Conservation (phyloP, 2,113 vertebrate genomes). For the Phyllostomus discolor region DNA sequence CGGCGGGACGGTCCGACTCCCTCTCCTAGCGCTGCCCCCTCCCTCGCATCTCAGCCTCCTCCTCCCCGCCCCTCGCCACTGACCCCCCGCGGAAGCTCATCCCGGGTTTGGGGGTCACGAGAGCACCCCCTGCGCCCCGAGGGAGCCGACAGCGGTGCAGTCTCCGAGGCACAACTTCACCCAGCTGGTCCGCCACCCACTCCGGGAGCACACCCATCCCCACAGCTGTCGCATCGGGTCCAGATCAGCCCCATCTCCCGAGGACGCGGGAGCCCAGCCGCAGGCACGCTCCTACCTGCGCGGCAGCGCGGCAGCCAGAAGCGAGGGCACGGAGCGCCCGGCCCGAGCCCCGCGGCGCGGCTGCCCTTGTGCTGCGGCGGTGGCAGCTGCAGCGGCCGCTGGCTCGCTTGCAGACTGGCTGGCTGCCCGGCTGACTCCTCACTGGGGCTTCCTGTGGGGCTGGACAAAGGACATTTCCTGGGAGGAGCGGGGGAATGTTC, state of each 20-base stretch:
- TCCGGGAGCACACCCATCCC: neutral
- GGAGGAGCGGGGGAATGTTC: conserved; percentile 71
- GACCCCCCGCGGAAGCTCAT: neutral
- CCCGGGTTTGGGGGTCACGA: neutral
- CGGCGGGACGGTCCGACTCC: conserved; percentile 52
- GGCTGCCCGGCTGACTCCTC: conserved; percentile 50
- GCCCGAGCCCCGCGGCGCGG: conserved; percentile 31
- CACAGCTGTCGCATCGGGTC: neutral
- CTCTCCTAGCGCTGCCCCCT: neutral
- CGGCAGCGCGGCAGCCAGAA: neutral
- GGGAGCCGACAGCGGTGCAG: neutral
- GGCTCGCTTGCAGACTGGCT: neutral
- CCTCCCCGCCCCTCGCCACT: conserved; percentile 2
- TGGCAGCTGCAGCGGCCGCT: neutral
- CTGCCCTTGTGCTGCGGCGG: neutral
- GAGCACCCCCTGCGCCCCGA: neutral
- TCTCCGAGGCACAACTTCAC: neutral
- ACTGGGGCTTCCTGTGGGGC: conserved; percentile 73
- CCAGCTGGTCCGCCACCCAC: neutral
- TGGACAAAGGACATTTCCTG: conserved; percentile 77
- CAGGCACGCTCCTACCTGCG: conserved; percentile 58
- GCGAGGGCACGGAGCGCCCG: neutral
- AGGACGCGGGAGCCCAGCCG: neutral
- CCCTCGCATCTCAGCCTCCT: neutral
- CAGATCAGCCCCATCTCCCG: neutral